phyloP scores from a whole-genome alignment of 92 coral and sea anemone genomes.

The Phenganax marumi region DNA sequence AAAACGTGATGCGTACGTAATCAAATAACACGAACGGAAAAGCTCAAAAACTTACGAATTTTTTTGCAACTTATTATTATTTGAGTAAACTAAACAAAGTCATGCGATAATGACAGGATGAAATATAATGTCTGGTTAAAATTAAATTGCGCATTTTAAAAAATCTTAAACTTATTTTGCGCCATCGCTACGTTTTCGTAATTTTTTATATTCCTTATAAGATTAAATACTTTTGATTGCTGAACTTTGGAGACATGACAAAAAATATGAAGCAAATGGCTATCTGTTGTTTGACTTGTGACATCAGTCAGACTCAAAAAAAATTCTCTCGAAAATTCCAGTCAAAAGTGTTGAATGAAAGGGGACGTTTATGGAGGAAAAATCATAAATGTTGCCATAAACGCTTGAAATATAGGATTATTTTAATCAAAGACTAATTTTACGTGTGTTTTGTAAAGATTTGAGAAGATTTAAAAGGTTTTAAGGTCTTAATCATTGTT shows the following conservation, averaged over 20 bases:
- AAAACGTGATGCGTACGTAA: not conserved
- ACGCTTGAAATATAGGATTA: not conserved
- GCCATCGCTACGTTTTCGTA: not conserved
- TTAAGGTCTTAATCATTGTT: no score
- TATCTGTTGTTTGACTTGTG: no score
- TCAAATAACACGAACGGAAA: not conserved
- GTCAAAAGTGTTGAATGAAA: no score
- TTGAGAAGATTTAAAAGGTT: no score
- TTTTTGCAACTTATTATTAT: not conserved
- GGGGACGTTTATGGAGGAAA: no score
- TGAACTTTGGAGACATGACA: not conserved
- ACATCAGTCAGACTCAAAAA: no score
- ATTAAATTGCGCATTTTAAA: slow-evolving; percentile 10
- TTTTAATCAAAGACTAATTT: not conserved
- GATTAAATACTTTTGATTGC: no score
- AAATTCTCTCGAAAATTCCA: no score
- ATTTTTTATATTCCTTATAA: not conserved
- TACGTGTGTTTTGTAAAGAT: not conserved
- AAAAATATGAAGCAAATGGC: no score
- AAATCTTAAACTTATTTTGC: not conserved
- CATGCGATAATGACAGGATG: slow-evolving; percentile 15
- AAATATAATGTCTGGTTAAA: slow-evolving; percentile 16
- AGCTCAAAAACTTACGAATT: not conserved
- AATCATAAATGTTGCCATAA: no score
- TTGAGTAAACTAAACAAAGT: slow-evolving; percentile 15